These are phyloP conservation scores for Psettodes erumei DNA, from an alignment of 2,113 vertebrate species.

Conservation along the genomic window DNA sequence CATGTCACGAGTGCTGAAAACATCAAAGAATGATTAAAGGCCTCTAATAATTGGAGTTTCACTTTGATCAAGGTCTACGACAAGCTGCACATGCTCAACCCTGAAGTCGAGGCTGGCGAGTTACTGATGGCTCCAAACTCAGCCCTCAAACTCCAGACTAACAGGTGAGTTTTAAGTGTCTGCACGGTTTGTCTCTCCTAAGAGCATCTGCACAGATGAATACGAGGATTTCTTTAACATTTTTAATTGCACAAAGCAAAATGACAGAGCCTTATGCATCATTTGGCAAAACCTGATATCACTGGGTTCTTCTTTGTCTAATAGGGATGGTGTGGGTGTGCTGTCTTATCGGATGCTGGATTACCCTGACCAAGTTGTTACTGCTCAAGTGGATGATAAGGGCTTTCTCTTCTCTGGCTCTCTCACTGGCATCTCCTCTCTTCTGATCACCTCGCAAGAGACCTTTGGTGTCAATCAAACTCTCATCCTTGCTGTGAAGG, in stretches of 20 bases:
- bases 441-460: constrained; percentile 91
- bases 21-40: constrained; percentile 61
- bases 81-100: constrained; percentile 87
- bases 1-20: constrained; percentile 45
- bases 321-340: constrained; percentile 86
- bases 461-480: constrained; percentile 85
- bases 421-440: constrained; percentile 84
- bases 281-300: background rate
- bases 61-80: constrained; percentile 89
- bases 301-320: background rate
- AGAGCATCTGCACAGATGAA: background rate
- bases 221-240: background rate
- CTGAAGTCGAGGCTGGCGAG: constrained; percentile 85
- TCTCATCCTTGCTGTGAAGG: constrained; percentile 82
- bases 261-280: background rate
- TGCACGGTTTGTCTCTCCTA: background rate
- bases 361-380: constrained; percentile 82
- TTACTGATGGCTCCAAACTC: constrained; percentile 87
- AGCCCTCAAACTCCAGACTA: constrained; percentile 80
- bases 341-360: constrained; percentile 89
- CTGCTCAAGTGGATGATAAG: constrained; percentile 87
- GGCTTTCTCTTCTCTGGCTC: constrained; percentile 88
- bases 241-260: background rate
- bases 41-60: constrained; percentile 53
- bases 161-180: constrained; percentile 72